Evolutionary conservation across 2,113 vertebrate species (phyloP).

Genomic region (Gallinago undulata): DNA sequence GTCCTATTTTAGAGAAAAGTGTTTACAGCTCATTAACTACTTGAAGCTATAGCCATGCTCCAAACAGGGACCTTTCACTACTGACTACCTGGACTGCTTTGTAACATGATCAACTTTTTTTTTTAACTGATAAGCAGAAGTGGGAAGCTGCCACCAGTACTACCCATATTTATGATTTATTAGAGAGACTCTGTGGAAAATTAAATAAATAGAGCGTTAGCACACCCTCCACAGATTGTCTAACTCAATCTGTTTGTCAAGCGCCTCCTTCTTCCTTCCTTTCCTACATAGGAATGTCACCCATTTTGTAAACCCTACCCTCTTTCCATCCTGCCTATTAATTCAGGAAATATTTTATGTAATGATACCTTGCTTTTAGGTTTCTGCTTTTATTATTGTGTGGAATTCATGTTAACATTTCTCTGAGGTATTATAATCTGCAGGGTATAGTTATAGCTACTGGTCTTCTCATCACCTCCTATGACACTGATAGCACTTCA

Average conservation of each 20-base stretch:
- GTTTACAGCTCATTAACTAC: background rate
- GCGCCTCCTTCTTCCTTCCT: background rate
- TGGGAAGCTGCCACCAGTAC: background rate
- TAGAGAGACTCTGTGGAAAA: background rate
- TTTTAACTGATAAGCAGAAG: background rate
- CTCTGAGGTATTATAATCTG: background rate
- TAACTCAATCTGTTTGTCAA: background rate
- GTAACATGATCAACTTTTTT: background rate
- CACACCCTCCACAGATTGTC: background rate
- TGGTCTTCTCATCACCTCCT: slow-evolving; percentile 19
- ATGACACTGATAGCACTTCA: background rate
- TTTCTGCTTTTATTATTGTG: background rate
- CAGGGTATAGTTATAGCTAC: slow-evolving; percentile 6
- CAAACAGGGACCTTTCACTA: background rate
- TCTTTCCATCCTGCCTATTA: background rate
- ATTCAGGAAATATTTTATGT: background rate
- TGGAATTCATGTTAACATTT: background rate
- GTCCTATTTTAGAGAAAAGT: background rate
- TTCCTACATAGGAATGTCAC: background rate
- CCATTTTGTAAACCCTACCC: background rate
- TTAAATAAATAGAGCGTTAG: background rate
- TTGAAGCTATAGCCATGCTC: background rate
- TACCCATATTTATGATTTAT: background rate
- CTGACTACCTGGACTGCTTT: background rate
- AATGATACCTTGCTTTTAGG: background rate